phyloP scores from a whole-genome alignment of 2,113 vertebrate species.

The Argyrosomus japonicus region DNA sequence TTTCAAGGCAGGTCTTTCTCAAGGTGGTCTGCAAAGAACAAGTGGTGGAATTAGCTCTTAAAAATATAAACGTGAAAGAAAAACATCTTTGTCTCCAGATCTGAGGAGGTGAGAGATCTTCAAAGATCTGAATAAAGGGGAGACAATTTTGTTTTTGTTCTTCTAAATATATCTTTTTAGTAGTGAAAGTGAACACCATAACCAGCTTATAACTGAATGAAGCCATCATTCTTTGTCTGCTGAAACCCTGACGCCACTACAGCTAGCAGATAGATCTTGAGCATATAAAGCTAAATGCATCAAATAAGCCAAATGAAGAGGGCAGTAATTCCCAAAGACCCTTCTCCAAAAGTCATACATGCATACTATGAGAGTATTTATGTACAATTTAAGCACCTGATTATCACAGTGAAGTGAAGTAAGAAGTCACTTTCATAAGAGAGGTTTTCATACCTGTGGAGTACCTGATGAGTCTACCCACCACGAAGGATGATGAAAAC shows the following conservation, averaged over 20 bases:
- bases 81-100: slow-evolving; percentile 84
- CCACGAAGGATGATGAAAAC: not conserved
- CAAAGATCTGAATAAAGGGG: slow-evolving; percentile 72
- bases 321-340: slow-evolving; percentile 13
- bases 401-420: not conserved
- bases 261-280: slow-evolving; percentile 15
- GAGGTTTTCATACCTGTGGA: slow-evolving; percentile 23
- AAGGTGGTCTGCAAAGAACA: slow-evolving; percentile 81
- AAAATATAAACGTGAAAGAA: slow-evolving; percentile 44
- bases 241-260: slow-evolving; percentile 32
- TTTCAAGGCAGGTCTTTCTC: slow-evolving; percentile 82
- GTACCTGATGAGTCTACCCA: not conserved
- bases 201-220: slow-evolving; percentile 77
- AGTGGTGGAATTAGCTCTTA: slow-evolving; percentile 62
- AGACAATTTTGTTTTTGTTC: slow-evolving; percentile 67
- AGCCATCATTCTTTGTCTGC: slow-evolving; percentile 68
- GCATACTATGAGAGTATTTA: slow-evolving; percentile 11
- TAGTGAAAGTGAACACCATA: slow-evolving; percentile 68
- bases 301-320: slow-evolving; percentile 45
- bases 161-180: slow-evolving; percentile 60
- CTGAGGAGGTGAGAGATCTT: slow-evolving; percentile 82
- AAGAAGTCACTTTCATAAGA: not conserved
- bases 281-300: slow-evolving; percentile 29
- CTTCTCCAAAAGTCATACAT: slow-evolving; percentile 15
- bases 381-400: not conserved